Conservation (phyloP, 2,888 invertebrate genomes). For the Epinotia nisella region DNA sequence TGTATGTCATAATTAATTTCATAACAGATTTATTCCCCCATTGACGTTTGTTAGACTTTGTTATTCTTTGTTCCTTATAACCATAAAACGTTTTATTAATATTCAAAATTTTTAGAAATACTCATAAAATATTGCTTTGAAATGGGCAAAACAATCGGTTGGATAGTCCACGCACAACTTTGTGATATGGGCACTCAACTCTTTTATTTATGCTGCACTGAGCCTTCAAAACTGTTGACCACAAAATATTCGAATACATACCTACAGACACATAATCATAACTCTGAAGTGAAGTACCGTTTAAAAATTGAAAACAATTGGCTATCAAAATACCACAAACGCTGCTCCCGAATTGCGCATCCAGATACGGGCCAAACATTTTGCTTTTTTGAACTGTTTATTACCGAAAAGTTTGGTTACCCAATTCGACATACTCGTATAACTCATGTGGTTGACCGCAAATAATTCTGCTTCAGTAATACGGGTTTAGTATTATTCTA, state of each 20-base stretch:
- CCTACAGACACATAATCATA: constrained; percentile 9
- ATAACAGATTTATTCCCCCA: not conserved
- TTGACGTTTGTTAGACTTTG: too few species aligned
- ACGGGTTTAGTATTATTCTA: constrained; percentile 51
- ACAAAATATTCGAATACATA: constrained; percentile 4
- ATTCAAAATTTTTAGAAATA: too few species aligned
- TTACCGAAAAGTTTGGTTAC: constrained; percentile 49
- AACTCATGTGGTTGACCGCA: constrained; percentile 54
- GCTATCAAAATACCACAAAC: constrained; percentile 51
- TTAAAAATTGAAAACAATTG: constrained; percentile 39
- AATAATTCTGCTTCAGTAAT: constrained; percentile 52
- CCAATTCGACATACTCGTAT: constrained; percentile 46
- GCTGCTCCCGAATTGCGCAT: constrained; percentile 70
- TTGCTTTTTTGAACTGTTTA: constrained; percentile 54
- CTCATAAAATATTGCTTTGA: too few species aligned
- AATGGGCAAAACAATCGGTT: too few species aligned
- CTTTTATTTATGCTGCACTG: not conserved
- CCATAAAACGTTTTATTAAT: too few species aligned
- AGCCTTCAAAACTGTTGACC: constrained; percentile 13
- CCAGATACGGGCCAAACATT: constrained; percentile 66
- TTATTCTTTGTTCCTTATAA: too few species aligned
- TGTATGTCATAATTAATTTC: not conserved
- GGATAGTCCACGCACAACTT: too few species aligned
- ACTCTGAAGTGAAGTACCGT: constrained; percentile 4
- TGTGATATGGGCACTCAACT: not conserved